Evolutionary conservation across 1,140 invertebrate genomes (phyloP).

Genomic region (Solen grandis): DNA sequence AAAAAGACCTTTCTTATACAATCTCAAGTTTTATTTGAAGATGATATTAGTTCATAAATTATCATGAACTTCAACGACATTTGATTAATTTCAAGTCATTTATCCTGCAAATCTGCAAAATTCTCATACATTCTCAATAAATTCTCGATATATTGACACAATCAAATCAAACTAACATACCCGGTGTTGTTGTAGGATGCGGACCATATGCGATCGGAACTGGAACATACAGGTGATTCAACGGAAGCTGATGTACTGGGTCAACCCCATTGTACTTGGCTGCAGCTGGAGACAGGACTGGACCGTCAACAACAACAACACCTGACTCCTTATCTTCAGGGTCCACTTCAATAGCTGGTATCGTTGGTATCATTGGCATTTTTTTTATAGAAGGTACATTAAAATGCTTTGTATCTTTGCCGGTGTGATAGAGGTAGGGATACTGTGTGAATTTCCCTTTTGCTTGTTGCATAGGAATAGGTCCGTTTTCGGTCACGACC

Average conservation of each 20-base stretch:
- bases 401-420: not conserved
- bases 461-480: conserved; percentile 8
- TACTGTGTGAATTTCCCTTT: not conserved
- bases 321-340: no score
- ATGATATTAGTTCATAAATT: not conserved
- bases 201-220: conserved; percentile 6
- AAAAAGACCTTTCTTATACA: no score
- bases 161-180: not conserved
- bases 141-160: not conserved
- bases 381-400: not conserved
- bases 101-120: not conserved
- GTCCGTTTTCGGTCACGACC: not conserved
- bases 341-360: no score
- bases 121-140: not conserved
- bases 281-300: not conserved
- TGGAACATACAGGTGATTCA: conserved; percentile 52
- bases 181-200: not conserved
- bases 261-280: not conserved
- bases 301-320: conserved; percentile 10
- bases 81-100: not conserved
- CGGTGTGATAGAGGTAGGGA: not conserved
- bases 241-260: conserved; percentile 33
- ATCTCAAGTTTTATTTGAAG: not conserved
- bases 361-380: not conserved
- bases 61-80: not conserved